phyloP scores from a whole-genome alignment of 2,888 invertebrate species.

The Harpalus rubripes region DNA sequence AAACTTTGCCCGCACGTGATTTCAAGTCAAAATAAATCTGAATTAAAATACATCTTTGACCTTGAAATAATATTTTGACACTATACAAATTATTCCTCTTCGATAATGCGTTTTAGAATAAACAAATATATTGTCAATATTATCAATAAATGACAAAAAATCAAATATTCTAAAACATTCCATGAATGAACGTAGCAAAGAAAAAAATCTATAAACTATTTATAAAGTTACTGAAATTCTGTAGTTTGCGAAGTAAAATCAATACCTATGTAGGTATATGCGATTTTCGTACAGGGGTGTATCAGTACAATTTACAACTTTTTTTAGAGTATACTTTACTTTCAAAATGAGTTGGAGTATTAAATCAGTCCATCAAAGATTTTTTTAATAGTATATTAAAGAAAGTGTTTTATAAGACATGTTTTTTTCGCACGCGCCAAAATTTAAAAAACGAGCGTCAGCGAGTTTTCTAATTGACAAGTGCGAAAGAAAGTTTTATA shows the following conservation, averaged over 20 bases:
- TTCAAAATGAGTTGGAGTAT: no score
- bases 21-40: slow-evolving; percentile 14
- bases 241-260: not conserved
- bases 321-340: no score
- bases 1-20: slow-evolving; percentile 25
- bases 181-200: not conserved
- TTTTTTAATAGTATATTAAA: no score
- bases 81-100: not conserved
- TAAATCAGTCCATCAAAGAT: no score
- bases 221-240: not conserved
- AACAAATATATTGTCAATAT: not conserved
- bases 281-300: not conserved
- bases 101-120: not conserved
- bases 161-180: no score
- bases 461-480: no score
- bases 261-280: not conserved
- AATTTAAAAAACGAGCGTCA: no score
- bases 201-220: not conserved
- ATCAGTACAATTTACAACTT: no score
- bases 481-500: no score
- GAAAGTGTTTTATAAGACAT: no score
- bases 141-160: no score
- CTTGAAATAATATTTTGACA: slow-evolving; percentile 15
- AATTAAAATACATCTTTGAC: slow-evolving; percentile 9
- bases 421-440: no score